phyloP scores from a whole-genome alignment of 2,113 vertebrate species.

The Ciconia stormi region DNA sequence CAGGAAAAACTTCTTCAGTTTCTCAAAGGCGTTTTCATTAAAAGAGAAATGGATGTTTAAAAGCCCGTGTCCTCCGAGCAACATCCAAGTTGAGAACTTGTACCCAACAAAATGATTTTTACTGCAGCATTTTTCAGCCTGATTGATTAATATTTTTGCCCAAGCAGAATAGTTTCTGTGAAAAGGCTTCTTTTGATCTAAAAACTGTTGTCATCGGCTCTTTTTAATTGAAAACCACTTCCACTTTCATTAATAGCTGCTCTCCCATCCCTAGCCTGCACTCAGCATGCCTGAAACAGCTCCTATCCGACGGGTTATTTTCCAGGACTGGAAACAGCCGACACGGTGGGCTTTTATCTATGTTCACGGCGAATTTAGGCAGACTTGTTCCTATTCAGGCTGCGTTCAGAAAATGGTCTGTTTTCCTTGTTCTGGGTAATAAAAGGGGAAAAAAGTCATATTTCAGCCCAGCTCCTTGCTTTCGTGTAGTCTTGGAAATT shows the following conservation, averaged over 20 bases:
- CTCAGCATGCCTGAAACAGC: background rate
- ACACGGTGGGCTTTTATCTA: background rate
- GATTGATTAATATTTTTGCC: background rate
- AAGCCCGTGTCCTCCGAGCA: background rate
- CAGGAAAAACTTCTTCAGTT: background rate
- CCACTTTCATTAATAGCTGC: background rate
- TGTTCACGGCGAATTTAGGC: background rate
- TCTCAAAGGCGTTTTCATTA: background rate
- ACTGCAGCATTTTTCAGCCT: background rate
- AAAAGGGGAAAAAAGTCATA: background rate
- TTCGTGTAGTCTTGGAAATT: background rate
- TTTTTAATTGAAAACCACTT: conserved; percentile 5
- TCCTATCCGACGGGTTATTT: background rate
- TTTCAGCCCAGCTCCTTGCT: background rate
- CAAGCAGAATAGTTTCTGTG: background rate
- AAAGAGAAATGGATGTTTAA: background rate
- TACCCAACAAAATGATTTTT: background rate
- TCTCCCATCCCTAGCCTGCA: background rate
- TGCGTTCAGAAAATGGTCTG: background rate
- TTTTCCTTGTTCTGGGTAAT: background rate
- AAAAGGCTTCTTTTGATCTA: conserved; percentile 9
- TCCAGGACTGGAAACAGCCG: background rate
- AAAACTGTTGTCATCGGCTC: background rate
- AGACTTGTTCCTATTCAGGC: background rate
- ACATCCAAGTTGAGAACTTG: background rate